Evolutionary conservation across 2,797 vertebrate species (phyloP), one percentile per base, ranked within the genome.

Genomic region (Pelobates cultripes): DNA sequence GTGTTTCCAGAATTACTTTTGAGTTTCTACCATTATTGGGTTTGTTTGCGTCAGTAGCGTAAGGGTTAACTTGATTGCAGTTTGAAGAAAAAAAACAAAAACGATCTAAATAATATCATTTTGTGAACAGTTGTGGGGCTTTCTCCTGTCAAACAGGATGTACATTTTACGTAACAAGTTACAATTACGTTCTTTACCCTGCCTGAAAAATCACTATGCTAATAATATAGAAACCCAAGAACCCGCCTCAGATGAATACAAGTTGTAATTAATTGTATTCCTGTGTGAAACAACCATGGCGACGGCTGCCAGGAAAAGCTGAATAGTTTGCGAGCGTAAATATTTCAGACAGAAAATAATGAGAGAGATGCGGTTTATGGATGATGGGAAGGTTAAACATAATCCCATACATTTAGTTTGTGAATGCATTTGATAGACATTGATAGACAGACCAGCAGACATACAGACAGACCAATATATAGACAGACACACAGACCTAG

Each of bases 301-400:
- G 82, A 84, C 73, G 77, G 80, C 79, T 77, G 71, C 89, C 88
- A 86, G 86, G 84, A 89, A 89, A 89, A 86, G 85, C 83, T 80
- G 81, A 88, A 85, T 75, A 84, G 79, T 80, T 85, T 71, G 85
- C 85, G 84, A 85, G 87, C 63, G 76, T 85, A 84, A 82, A 73
- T 82, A 85, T 80, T 85, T 85, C 71, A 78, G 85, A 83, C 75
- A 83, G 72, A 70, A 64, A 69, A 79, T 79, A 84, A 79, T 79
- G 77, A 84, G 82, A 75, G 73, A 76, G 75, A 79, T 79, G 77
- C 61, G 68, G 74, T 84, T 73, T 76, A 76, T 72, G 60, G 63
- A 40, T 60, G 6, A 61, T 15, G 43, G 51, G 76, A 53, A 51
- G 70, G 75, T 78, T 73, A 77, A 70, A 81, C 60, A 70, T 81